A percentile compares a stretch with the other conserved stretches of the same genome.
phyloP scores from a whole-genome alignment of 1,140 invertebrate species.

The Drosophila athabasca region DNA sequence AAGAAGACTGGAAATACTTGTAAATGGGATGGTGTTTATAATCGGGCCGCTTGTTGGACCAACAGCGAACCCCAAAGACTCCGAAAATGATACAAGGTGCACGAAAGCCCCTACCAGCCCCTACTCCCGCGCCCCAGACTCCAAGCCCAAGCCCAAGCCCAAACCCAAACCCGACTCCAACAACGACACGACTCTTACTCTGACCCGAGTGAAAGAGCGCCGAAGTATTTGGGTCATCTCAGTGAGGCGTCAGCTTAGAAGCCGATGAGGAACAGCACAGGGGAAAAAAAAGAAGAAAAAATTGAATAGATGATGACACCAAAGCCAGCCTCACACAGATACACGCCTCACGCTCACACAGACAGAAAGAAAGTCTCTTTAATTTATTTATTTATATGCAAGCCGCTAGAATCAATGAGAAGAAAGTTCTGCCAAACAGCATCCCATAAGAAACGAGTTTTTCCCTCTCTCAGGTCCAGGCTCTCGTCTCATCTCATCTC shows the following conservation, averaged over 20 bases:
- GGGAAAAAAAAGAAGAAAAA: neutral
- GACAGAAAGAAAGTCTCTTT: conserved; percentile 75
- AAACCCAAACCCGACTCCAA: neutral
- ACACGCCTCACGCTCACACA: conserved; percentile 20
- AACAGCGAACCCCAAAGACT: conserved; percentile 38
- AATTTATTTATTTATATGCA: conserved; percentile 80
- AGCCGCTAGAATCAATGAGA: conserved; percentile 74
- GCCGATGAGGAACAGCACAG: conserved; percentile 6
- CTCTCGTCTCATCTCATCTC: neutral
- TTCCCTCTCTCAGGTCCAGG: conserved; percentile 12
- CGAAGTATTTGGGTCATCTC: conserved; percentile 69
- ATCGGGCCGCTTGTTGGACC: conserved; percentile 66
- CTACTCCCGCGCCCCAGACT: conserved; percentile 1
- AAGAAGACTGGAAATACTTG: conserved; percentile 51
- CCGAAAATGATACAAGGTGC: conserved; percentile 72
- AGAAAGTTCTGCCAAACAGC: conserved; percentile 73
- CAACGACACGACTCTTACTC: conserved; percentile 18
- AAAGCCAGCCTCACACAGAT: conserved; percentile 36
- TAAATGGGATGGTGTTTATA: conserved; percentile 59
- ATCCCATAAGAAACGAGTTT: conserved; percentile 57
- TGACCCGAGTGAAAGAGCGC: conserved; percentile 53
- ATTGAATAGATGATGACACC: conserved; percentile 71
- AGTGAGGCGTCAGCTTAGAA: conserved; percentile 37
- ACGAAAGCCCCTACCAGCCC: conserved; percentile 20
- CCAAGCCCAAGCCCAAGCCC: neutral